Percentiles rank a stretch among this genome's conserved stretches.
Conservation (phyloP, 2,113 vertebrate genomes). For the Nycticryphes semicollaris region DNA sequence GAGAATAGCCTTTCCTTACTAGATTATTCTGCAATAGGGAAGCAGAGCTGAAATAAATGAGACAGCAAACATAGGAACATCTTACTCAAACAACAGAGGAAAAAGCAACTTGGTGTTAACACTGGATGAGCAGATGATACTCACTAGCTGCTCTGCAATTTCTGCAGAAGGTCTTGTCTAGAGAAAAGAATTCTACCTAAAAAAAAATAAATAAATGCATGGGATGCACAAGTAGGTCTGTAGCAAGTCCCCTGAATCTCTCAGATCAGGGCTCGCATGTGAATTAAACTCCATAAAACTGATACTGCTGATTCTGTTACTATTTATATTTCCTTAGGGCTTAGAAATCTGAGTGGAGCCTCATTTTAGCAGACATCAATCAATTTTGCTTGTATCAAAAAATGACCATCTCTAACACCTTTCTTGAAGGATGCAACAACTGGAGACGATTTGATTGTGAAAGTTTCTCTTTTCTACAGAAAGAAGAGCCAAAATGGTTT, state of each 20-base stretch:
- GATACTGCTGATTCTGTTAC: not conserved
- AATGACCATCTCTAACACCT: not conserved
- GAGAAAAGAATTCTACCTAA: not conserved
- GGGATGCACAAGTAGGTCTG: not conserved
- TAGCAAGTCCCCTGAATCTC: not conserved
- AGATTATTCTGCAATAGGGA: not conserved
- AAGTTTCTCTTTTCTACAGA: not conserved
- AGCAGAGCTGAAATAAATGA: not conserved
- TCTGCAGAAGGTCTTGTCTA: not conserved
- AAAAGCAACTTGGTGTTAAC: not conserved
- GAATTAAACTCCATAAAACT: not conserved
- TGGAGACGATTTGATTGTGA: not conserved
- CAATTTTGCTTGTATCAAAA: not conserved
- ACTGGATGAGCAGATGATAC: not conserved
- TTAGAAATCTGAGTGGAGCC: not conserved
- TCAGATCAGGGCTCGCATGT: not conserved
- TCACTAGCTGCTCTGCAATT: not conserved
- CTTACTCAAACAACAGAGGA: not conserved
- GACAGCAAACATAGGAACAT: not conserved
- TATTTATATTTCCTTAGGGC: not conserved
- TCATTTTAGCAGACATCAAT: not conserved
- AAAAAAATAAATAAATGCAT: not conserved
- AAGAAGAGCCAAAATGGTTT: not conserved
- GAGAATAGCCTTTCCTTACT: not conserved
- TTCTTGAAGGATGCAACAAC: not conserved